phyloP scores from a whole-genome alignment of 2,113 vertebrate genomes.

The Tricholaema leucomelas region DNA sequence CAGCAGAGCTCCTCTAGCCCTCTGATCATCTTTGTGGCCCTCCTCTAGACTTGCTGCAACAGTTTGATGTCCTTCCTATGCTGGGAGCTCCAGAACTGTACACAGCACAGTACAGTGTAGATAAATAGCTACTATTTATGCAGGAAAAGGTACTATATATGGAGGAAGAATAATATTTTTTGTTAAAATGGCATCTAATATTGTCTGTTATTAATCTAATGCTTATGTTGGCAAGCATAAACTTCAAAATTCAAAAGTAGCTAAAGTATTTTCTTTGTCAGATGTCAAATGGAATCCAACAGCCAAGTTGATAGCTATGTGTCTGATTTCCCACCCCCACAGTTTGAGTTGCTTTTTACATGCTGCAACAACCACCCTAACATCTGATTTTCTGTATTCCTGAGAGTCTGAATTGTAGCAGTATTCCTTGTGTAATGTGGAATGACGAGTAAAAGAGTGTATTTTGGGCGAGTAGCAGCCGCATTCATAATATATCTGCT shows the following conservation, averaged over 20 bases:
- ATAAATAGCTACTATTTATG: neutral
- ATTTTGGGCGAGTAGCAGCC: neutral
- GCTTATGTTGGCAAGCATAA: neutral
- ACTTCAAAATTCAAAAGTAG: neutral
- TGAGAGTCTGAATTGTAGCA: neutral
- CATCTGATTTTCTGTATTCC: neutral
- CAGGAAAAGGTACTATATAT: neutral
- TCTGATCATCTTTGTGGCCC: no score
- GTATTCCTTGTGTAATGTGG: neutral
- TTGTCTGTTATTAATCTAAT: neutral
- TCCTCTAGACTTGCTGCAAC: no score
- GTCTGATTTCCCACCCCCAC: rapidly evolving
- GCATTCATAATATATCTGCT: neutral
- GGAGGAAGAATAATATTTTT: neutral
- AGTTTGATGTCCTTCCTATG: no score
- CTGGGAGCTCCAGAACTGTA: no score
- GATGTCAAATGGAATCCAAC: neutral
- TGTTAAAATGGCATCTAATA: neutral
- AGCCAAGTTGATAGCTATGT: neutral
- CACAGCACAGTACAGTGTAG: no score
- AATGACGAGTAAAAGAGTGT: neutral
- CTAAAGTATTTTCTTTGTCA: neutral
- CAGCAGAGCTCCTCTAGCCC: no score
- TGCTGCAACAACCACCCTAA: neutral
- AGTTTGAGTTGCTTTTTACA: neutral